Base-by-base conservation (phyloP, 2,888 invertebrate genomes). In the Phymatocera aterrima region DNA sequence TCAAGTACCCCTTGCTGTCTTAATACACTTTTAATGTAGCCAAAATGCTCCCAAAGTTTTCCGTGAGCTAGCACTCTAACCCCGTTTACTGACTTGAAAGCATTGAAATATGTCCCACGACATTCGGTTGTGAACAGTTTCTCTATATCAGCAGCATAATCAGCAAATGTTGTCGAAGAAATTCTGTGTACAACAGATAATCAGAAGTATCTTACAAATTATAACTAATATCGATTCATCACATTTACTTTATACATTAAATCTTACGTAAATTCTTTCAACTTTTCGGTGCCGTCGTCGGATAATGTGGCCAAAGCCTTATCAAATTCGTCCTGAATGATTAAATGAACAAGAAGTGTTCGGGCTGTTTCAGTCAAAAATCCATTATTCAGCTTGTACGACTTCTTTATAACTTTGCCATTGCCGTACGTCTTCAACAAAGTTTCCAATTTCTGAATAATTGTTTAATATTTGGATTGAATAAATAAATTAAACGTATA, bases 401-500 rank as follows among this genome's bases (percentile, higher is more conserved):
- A n/a, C 8, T 51, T 51, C 51, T 51, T 51, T 18, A 51, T 51
- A 5, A 51, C 6, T 51, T 51, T 51, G 1, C 51, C 51, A 51
- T 51, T 21, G 18, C 51, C n/a, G 5, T n/a, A 18, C 6, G 51
- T 18, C 21, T n/a, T 18, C n/a, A 51, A 51, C 18, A 51, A 51
- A 18, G 12, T 51, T 2, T 51, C n/a, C 18, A 51, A 51, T n/a
- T 51, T 21, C 51, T 51, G 8, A 51, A 51, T n/a, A 21, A 21
- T 21, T 0, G n/a, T 15, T 18, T 21, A 15, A 57, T 57, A 18
- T 57, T 18, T 57, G n/a, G 12, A 57, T 79, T 80, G 65, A 10
- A 6, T 12, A 43, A 12, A 10, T 43, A 6, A 43, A 43, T 6
- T 6, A 43, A 43, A 43, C 12, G 43, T 43, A 43, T 10, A 6